Percentiles rank a stretch among this genome's conserved stretches.
These are phyloP conservation scores for Micropterix aruncella DNA, from an alignment of 2,888 invertebrate genomes.

Conservation along the genomic window DNA sequence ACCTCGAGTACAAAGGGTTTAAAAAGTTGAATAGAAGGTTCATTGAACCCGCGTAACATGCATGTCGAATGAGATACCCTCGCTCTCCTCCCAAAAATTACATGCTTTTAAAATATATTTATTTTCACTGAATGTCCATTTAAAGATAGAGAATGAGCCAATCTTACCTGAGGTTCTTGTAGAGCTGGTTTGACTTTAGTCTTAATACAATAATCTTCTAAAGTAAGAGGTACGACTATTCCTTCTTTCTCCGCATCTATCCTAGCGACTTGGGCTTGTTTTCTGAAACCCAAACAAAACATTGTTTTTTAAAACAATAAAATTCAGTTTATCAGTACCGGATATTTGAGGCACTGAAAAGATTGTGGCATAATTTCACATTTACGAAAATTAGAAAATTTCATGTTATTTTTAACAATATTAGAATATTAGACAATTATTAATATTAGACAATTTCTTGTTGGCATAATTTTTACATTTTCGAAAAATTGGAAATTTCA, in stretches of 20 bases:
- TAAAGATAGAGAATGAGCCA: too few relatives aligned
- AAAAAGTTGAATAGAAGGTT: too few relatives aligned
- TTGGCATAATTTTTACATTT: background rate
- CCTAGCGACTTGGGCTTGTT: constrained; percentile 92
- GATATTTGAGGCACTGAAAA: background rate
- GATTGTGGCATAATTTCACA: background rate
- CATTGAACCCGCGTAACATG: constrained; percentile 5
- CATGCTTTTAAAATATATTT: too few relatives aligned
- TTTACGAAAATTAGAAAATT: background rate
- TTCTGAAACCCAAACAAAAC: constrained; percentile 42
- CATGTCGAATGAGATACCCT: constrained; percentile 1
- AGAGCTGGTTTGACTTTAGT: constrained; percentile 79
- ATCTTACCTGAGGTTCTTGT: constrained; percentile 52
- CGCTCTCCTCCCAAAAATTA: background rate
- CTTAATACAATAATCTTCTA: constrained; percentile 97
- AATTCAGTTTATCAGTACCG: background rate
- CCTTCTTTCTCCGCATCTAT: constrained; percentile 94
- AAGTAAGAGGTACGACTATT: constrained; percentile 89
- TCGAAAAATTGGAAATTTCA: background rate
- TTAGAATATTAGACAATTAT: background rate
- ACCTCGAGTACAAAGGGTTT: too few relatives aligned
- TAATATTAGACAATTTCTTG: background rate
- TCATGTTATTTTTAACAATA: background rate
- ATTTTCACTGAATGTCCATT: too few relatives aligned
- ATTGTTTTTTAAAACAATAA: background rate